Evolutionary conservation across 1,140 invertebrate species (phyloP).

Genomic region (Choristoneura fumiferana): DNA sequence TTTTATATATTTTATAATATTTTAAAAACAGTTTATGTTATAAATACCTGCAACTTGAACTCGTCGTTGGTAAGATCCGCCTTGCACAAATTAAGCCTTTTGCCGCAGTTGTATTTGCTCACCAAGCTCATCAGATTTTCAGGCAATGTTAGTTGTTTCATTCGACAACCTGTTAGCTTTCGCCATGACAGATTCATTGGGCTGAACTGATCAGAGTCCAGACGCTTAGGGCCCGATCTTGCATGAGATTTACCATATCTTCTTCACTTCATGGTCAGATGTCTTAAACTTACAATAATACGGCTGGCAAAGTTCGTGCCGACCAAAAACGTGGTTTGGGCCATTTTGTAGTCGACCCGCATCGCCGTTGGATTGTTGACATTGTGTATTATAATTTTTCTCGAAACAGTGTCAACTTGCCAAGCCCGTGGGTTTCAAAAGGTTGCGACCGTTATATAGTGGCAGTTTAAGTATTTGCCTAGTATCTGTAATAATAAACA

Average conservation of each 20-base stretch:
- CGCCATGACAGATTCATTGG: conserved; percentile 15
- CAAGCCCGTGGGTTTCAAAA: neutral
- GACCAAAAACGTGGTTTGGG: neutral
- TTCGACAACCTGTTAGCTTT: conserved; percentile 19
- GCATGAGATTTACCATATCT: neutral
- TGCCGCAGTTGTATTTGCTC: conserved; percentile 20
- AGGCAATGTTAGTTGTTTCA: conserved; percentile 20
- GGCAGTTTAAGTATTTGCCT: neutral
- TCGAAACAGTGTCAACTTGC: neutral
- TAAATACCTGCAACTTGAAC: conserved; percentile 2
- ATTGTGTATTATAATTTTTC: conserved; percentile 12
- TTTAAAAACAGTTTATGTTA: too few relatives aligned
- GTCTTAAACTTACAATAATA: conserved; percentile 10
- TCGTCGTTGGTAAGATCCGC: conserved; percentile 20
- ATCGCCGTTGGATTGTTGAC: neutral
- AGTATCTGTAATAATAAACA: neutral
- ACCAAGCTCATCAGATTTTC: conserved; percentile 25
- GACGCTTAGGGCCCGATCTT: neutral
- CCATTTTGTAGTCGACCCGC: conserved; percentile 11
- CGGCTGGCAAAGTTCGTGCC: neutral
- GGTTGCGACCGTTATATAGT: neutral
- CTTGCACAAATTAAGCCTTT: conserved; percentile 19
- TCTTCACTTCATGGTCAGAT: neutral
- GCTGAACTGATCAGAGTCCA: conserved; percentile 21
- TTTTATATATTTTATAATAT: too few relatives aligned